Percentiles rank a stretch among this genome's conserved stretches.
Evolutionary conservation across 2,888 invertebrate genomes (phyloP).

Genomic region (Priocnemis perturbator): DNA sequence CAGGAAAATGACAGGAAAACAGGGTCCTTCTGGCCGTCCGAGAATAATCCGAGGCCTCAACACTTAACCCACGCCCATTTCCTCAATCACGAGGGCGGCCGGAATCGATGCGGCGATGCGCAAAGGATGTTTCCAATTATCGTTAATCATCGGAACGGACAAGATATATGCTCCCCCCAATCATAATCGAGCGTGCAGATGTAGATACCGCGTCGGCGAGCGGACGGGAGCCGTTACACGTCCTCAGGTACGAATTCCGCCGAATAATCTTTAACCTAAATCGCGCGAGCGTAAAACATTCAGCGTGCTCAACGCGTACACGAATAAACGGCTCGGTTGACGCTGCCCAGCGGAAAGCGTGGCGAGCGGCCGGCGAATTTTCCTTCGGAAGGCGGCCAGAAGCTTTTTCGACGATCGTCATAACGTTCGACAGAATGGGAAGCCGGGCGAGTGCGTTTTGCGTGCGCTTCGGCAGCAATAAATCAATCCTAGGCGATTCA

Average conservation of each 20-base stretch:
- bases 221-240: slow-evolving; percentile 35
- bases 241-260: slow-evolving; percentile 15
- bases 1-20: slow-evolving; percentile 47
- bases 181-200: slow-evolving; percentile 51
- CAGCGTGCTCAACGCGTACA: too few species aligned
- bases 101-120: slow-evolving; percentile 67
- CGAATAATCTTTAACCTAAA: not conserved
- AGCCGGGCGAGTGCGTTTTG: slow-evolving; percentile 51
- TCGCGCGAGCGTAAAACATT: too few species aligned
- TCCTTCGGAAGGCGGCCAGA: too few species aligned
- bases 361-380: too few species aligned
- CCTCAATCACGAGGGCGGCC: slow-evolving; percentile 67
- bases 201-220: slow-evolving; percentile 44
- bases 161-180: slow-evolving; percentile 56
- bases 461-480: slow-evolving; percentile 58
- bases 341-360: too few species aligned
- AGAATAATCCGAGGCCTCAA: slow-evolving; percentile 64
- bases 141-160: slow-evolving; percentile 67
- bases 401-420: too few species aligned
- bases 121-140: slow-evolving; percentile 73
- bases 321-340: too few species aligned
- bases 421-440: slow-evolving; percentile 17
- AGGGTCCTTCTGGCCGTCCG: slow-evolving; percentile 41
- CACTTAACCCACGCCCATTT: slow-evolving; percentile 63
- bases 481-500: slow-evolving; percentile 66